These are phyloP conservation scores for Oxyura jamaicensis DNA, from an alignment of 2,113 vertebrate genomes.

Conservation along the genomic window DNA sequence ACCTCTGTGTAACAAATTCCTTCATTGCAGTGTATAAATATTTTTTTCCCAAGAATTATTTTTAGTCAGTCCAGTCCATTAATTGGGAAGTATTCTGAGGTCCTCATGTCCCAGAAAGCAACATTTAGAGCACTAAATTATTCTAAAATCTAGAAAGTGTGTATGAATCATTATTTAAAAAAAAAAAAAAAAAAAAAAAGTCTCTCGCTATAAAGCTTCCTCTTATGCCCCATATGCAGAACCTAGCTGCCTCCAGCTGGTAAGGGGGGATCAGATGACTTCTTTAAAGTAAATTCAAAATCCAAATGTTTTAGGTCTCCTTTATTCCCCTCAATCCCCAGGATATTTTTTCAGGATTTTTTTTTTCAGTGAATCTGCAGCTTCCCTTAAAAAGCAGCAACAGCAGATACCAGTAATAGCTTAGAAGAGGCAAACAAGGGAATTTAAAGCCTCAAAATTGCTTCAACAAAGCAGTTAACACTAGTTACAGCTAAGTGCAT, in stretches of 20 bases:
- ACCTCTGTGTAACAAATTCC: neutral
- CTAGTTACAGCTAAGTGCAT: neutral
- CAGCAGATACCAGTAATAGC: neutral
- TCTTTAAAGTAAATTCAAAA: neutral
- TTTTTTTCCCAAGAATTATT: neutral
- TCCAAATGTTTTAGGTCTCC: neutral
- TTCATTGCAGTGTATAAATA: neutral
- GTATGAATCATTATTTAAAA: neutral
- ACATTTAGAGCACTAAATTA: neutral
- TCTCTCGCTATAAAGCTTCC: accelerated
- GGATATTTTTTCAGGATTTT: neutral
- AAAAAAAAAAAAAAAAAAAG: neutral
- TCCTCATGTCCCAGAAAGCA: neutral
- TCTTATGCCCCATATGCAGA: neutral
- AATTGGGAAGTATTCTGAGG: neutral
- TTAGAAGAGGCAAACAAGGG: neutral
- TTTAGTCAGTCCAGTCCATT: neutral
- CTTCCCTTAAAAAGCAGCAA: neutral
- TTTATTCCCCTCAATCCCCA: neutral
- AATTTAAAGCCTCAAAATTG: neutral
- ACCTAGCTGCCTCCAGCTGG: neutral
- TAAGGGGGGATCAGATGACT: neutral
- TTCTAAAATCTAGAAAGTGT: neutral
- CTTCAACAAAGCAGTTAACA: neutral
- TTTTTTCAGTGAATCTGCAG: neutral